Base-by-base conservation (phyloP, 2,888 invertebrate species). In the Allygus modestus region DNA sequence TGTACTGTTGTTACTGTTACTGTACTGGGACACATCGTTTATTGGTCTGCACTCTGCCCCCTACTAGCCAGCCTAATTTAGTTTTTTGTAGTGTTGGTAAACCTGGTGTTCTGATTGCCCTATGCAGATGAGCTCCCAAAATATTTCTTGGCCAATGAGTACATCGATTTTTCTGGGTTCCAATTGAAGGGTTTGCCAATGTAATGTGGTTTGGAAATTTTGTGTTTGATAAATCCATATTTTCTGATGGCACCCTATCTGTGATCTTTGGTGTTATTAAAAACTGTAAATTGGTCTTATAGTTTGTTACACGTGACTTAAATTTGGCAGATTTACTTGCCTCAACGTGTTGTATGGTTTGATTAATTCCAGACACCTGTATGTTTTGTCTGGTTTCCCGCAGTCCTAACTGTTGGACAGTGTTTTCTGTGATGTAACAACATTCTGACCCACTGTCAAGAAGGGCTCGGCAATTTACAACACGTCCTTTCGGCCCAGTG, bases 51-150 rank as follows among this genome's bases (percentile, higher is more conserved):
- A 46, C 15, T 54, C 0, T 81, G 9, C 81, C 81, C 11, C 58
- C 81, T 31, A 81, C 37, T 11, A 81, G 20, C 81, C 81, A 81
- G 2, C 81, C 81, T n/a, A 79, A n/a, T 28, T 51, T 61, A 0
- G 54, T 58, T 54, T 81, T n/a, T 20, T 81, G 81, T 0, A 81
- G 11, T 17, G 41, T 61, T n/a, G 81, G 61, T 1, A 61, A 0
- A 0, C 81, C 81, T 1, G 26, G 33, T 31, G 58, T 20, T 41
- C 58, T 81, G 23, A 0, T 58, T 81, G 54, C 11, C 81, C 81
- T 9, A 61, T 61, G 17, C 81, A 81, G 4, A 81, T 1, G 1
- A 81, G 17, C 0, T 81, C 61, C n/a, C n/a, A n/a, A n/a, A n/a
- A n/a, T n/a, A n/a, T n/a, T n/a, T n/a, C 81, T 33, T 54, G 58